These are phyloP conservation scores for Anguilla anguilla DNA, from an alignment of 2,797 vertebrate species.

Conservation along the genomic window DNA sequence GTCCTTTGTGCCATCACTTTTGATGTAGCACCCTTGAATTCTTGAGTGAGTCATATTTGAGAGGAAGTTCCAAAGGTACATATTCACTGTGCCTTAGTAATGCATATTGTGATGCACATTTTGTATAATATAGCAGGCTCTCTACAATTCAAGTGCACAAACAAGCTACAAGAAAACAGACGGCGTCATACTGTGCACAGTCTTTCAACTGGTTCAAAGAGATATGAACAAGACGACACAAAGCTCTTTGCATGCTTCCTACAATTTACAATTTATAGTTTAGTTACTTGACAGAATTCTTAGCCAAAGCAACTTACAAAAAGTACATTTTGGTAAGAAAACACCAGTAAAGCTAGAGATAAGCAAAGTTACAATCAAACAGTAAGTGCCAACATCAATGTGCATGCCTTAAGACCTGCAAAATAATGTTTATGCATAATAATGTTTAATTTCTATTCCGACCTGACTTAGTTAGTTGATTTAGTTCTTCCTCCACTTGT, in stretches of 20 bases:
- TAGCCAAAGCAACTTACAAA: constrained; percentile 9
- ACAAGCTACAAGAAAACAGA: background rate
- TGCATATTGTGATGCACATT: background rate
- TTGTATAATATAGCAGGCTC: background rate
- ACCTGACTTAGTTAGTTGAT: no score
- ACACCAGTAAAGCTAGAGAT: background rate
- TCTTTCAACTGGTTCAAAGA: background rate
- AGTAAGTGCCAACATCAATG: no score
- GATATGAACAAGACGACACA: background rate
- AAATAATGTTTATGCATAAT: no score
- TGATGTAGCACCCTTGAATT: background rate
- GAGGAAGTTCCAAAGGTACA: background rate
- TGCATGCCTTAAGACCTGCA: no score
- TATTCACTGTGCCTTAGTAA: background rate
- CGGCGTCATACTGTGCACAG: background rate
- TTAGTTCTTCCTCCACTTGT: background rate
- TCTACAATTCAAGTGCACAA: background rate
- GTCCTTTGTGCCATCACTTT: background rate
- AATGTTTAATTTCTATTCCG: no score
- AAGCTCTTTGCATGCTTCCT: background rate
- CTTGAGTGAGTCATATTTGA: background rate
- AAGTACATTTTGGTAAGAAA: constrained; percentile 13
- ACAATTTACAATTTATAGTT: background rate
- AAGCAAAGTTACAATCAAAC: background rate
- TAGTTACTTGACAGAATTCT: constrained; percentile 35